Percentiles rank a stretch among this genome's conserved stretches.
Conservation (phyloP, 2,888 invertebrate genomes). For the Tuta absoluta region DNA sequence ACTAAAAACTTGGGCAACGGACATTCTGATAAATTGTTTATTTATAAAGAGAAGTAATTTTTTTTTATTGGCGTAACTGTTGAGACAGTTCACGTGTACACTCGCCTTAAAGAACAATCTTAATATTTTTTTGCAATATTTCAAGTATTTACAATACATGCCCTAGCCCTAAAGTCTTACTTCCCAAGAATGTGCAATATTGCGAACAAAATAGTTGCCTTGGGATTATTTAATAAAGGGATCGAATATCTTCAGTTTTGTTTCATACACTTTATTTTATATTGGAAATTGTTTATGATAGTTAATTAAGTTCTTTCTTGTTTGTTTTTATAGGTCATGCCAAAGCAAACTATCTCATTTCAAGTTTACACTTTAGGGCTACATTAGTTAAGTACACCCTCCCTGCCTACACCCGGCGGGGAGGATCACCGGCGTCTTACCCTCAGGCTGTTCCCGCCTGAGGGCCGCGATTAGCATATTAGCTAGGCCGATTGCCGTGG, state of each 20-base stretch:
- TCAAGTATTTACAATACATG: conserved; percentile 48
- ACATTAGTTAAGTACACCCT: too few relatives aligned
- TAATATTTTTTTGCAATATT: conserved; percentile 45
- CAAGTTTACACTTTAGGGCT: neutral
- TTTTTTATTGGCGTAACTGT: too few relatives aligned
- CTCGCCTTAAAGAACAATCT: too few relatives aligned
- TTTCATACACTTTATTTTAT: conserved; percentile 12
- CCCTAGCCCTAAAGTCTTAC: conserved; percentile 47
- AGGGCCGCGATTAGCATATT: too few relatives aligned
- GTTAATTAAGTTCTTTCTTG: conserved; percentile 5
- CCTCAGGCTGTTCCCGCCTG: too few relatives aligned
- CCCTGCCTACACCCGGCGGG: too few relatives aligned
- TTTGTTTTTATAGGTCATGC: neutral
- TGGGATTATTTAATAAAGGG: conserved; percentile 55
- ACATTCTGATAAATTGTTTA: too few relatives aligned
- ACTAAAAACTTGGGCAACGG: too few relatives aligned
- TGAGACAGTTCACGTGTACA: too few relatives aligned
- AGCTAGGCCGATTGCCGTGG: too few relatives aligned
- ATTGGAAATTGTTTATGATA: conserved; percentile 17
- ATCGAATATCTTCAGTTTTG: conserved; percentile 49
- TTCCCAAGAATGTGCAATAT: conserved; percentile 60
- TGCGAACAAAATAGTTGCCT: conserved; percentile 52
- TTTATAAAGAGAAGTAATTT: too few relatives aligned
- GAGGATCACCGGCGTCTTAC: too few relatives aligned
- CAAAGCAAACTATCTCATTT: neutral